Percentiles rank a stretch among this genome's conserved stretches.
Evolutionary conservation across 2,797 vertebrate species (phyloP).

Genomic region (Pangasius djambal): DNA sequence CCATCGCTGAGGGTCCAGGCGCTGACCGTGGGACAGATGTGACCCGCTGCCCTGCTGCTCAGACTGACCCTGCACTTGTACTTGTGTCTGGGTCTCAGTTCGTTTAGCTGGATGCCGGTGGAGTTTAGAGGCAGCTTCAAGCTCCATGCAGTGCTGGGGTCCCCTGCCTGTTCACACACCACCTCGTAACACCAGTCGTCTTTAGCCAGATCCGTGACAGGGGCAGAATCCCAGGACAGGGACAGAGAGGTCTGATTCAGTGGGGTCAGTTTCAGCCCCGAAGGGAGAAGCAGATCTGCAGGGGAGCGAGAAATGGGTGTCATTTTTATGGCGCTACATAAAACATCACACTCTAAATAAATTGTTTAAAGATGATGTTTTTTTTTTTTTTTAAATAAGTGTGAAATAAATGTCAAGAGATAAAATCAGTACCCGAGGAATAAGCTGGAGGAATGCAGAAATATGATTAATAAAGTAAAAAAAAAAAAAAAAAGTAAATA

Average conservation of each 20-base stretch:
- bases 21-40: conserved; percentile 76
- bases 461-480: neutral
- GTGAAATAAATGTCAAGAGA: neutral
- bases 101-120: conserved; percentile 70
- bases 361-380: neutral
- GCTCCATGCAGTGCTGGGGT: conserved; percentile 59
- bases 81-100: conserved; percentile 77
- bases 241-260: conserved; percentile 76
- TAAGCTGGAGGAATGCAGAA: neutral
- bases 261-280: conserved; percentile 76
- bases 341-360: neutral
- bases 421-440: neutral
- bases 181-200: conserved; percentile 79
- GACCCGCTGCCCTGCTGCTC: conserved; percentile 75
- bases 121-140: conserved; percentile 73
- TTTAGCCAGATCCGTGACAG: conserved; percentile 67
- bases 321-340: neutral
- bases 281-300: conserved; percentile 80
- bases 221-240: conserved; percentile 80
- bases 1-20: conserved; percentile 86
- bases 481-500: neutral
- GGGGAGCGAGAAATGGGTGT: conserved; percentile 16
- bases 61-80: conserved; percentile 80
- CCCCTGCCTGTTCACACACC: conserved; percentile 69
- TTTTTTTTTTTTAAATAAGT: neutral